Conservation (phyloP, 2,888 invertebrate genomes). For the Marronus borbonicus region DNA sequence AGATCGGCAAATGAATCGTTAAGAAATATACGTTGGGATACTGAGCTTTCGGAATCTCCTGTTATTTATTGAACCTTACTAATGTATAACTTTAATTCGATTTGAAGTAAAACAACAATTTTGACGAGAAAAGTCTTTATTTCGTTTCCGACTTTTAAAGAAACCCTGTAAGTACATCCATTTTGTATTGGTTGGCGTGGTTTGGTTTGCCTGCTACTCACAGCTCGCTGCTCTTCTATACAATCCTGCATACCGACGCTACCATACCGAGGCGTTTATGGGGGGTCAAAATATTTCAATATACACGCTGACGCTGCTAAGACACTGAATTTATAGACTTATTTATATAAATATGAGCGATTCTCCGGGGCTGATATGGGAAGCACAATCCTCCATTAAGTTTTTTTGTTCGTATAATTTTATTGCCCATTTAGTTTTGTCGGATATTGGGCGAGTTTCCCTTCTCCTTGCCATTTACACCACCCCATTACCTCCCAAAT, state of each 20-base stretch:
- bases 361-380: conserved; percentile 65
- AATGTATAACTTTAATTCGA: too few species aligned
- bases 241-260: conserved; percentile 20
- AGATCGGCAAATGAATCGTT: too few species aligned
- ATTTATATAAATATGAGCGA: conserved; percentile 59
- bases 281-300: conserved; percentile 70
- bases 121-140: too few species aligned
- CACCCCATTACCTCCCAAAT: not conserved
- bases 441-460: conserved; percentile 37
- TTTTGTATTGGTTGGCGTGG: not conserved
- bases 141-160: too few species aligned
- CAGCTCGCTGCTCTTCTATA: not conserved
- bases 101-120: too few species aligned
- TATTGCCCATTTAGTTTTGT: conserved; percentile 67
- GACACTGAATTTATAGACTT: conserved; percentile 67
- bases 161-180: not conserved
- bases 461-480: not conserved
- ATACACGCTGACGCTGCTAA: conserved; percentile 63
- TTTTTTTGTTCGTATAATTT: conserved; percentile 65
- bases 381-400: conserved; percentile 63
- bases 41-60: too few species aligned
- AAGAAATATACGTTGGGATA: too few species aligned
- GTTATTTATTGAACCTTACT: too few species aligned
- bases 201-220: not conserved
- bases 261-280: conserved; percentile 62